Evolutionary conservation across 2,888 invertebrate species (phyloP).

Genomic region (Sesia bembeciformis): DNA sequence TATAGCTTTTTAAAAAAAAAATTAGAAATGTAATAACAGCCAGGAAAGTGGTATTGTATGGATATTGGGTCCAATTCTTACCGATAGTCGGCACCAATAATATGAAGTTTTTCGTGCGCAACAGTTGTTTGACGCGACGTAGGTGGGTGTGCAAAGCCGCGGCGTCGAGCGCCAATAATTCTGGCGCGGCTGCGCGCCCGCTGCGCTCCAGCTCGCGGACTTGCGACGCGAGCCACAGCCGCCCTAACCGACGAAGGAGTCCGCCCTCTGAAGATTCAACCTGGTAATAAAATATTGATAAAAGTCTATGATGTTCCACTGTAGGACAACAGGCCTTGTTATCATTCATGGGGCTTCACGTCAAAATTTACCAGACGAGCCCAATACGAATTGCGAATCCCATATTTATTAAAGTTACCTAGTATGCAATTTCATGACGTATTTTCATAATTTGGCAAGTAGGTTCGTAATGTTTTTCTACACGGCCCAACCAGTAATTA

Average conservation of each 20-base stretch:
- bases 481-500: no score
- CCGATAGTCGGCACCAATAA: slow-evolving; percentile 91
- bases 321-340: neutral
- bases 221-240: slow-evolving; percentile 90
- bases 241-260: slow-evolving; percentile 89
- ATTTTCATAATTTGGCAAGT: no score
- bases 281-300: neutral
- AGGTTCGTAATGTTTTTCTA: no score
- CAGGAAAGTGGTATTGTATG: no score
- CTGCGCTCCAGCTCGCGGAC: slow-evolving; percentile 88
- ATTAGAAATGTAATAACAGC: no score
- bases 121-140: slow-evolving; percentile 85
- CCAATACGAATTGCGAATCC: no score
- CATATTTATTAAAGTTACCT: no score
- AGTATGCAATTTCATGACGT: no score
- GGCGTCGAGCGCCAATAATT: slow-evolving; percentile 91
- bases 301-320: neutral
- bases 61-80: slow-evolving; percentile 47
- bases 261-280: slow-evolving; percentile 52
- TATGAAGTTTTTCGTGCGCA: slow-evolving; percentile 88
- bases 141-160: slow-evolving; percentile 85
- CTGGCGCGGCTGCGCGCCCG: slow-evolving; percentile 77
- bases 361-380: no score
- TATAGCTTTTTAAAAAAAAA: no score
- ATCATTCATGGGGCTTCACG: no score